Percentiles rank a stretch among this genome's conserved stretches.
These are phyloP conservation scores for Terrapene triunguis DNA, from an alignment of 2,113 vertebrate genomes.

Conservation along the genomic window DNA sequence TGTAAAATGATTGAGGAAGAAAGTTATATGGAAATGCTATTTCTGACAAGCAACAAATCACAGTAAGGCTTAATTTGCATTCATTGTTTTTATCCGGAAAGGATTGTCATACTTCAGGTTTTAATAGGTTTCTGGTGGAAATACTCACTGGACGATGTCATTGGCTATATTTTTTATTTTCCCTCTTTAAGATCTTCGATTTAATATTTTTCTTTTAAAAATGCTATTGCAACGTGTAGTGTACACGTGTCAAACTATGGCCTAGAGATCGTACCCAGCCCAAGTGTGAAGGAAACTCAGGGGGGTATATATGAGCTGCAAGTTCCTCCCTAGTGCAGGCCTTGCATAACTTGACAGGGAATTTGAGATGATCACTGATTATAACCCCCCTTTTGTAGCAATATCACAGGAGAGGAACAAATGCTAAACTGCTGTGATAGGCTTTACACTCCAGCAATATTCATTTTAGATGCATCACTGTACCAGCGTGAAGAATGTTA, in stretches of 20 bases:
- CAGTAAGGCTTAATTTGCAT: not conserved
- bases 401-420: not conserved
- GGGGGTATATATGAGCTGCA: not conserved
- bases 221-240: accelerated
- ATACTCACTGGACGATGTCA: accelerated
- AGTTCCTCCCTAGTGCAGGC: not conserved
- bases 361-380: not conserved
- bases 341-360: not conserved
- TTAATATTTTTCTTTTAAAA: not conserved
- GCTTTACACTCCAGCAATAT: not conserved
- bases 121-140: not conserved
- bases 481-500: not conserved
- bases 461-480: not conserved
- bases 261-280: accelerated
- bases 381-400: not conserved
- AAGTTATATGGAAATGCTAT: not conserved
- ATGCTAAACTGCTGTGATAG: not conserved
- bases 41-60: not conserved
- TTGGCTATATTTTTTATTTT: not conserved
- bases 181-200: not conserved
- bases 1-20: not conserved
- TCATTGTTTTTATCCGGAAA: not conserved
- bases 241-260: not conserved
- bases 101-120: not conserved
- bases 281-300: not conserved